Evolutionary conservation across 2,888 invertebrate genomes (phyloP).

Genomic region (Euphydryas editha): DNA sequence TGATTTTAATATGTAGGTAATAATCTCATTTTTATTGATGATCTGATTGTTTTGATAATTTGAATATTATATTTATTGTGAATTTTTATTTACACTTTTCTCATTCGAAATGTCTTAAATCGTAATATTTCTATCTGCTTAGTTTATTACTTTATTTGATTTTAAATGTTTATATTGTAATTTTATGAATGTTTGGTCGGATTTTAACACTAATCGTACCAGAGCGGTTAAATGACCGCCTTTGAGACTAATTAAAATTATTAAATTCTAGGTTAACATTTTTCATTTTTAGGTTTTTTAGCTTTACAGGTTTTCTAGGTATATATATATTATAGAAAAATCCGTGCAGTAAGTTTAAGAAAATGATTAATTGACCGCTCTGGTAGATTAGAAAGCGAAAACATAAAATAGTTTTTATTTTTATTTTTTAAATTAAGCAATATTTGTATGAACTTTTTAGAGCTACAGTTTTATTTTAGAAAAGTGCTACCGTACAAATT

Average conservation of each 20-base stretch:
- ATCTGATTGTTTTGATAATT: neutral
- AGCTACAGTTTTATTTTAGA: neutral
- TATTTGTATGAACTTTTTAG: neutral
- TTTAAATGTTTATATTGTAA: neutral
- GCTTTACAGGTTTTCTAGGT: too few relatives aligned
- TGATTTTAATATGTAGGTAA: neutral
- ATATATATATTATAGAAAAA: too few relatives aligned
- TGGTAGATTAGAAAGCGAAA: too few relatives aligned
- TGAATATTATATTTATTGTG: slow-evolving; percentile 5
- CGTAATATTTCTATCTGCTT: neutral
- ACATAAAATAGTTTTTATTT: too few relatives aligned
- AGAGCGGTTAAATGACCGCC: too few relatives aligned
- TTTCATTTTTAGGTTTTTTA: too few relatives aligned
- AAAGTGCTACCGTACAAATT: slow-evolving; percentile 20
- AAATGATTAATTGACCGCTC: too few relatives aligned
- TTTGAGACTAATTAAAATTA: too few relatives aligned
- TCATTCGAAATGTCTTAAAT: slow-evolving; percentile 5
- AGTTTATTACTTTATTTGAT: neutral
- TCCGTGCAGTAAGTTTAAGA: too few relatives aligned
- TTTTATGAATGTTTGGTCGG: neutral
- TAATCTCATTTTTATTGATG: slow-evolving; percentile 1
- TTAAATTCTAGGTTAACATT: too few relatives aligned
- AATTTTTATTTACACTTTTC: neutral
- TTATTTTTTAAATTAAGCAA: neutral
- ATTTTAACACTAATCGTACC: too few relatives aligned